Evolutionary conservation across 1,140 invertebrate genomes (phyloP), one percentile per base, ranked within the genome.

Genomic region (Sycophaga agraensis): DNA sequence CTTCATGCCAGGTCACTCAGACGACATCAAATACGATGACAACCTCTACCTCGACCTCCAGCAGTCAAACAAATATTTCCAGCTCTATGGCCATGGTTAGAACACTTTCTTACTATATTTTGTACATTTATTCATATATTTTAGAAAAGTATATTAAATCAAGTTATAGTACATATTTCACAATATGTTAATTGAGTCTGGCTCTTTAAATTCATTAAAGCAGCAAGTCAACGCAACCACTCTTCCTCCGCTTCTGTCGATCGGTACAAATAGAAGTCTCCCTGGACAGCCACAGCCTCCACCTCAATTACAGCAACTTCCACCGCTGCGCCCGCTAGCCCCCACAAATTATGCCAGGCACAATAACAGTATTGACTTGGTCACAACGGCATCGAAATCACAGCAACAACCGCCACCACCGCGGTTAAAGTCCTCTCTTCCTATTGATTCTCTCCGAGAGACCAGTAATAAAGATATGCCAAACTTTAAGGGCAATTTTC

Each of bases 401-500:
- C 51, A 76, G 61, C 79, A 76, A 50, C 70, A 68, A 24, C 77
- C 71, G 24, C 75, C 71, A 14, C 69, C 72, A 2, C 71, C 76
- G 9, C 68, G 76, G 45, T 67, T 80, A 19, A 72, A 77, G 31
- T 62, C 74, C 2, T 73, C 73, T 1, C 61, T 66, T 2, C 75
- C 76, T 2, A 61, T 69, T 34, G 81, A 81, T 49, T 66, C 76
- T 7, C 69, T 82, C 3, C 65, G 78, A 31, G 82, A 83, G 24
- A 73, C 75, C 4, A 50, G 77, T 6, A 75, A 77, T 39, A 83
- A 83, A 50, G 82, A 84, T 59, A 76, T 81, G 74, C 76, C 82
- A 3, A 80, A 76, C 49, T 82, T 76, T 55, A 78, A 81, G 42
- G 70, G 76, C 26, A 82, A 77, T 49, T 65, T 82, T 11, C 79